Evolutionary conservation across 1,140 invertebrate genomes (phyloP).

Genomic region (Agrilus planipennis): DNA sequence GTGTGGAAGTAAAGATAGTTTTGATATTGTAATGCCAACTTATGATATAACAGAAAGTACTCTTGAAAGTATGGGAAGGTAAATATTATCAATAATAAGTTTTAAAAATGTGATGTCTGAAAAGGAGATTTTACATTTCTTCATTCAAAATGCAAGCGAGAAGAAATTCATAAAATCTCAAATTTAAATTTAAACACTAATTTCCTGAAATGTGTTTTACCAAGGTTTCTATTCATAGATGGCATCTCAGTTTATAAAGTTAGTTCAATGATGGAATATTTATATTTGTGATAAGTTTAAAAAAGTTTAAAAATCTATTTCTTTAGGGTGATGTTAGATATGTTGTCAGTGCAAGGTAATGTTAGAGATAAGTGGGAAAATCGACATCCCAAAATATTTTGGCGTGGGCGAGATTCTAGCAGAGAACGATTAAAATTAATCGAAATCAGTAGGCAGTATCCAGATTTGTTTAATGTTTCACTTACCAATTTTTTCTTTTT

Average conservation of each 20-base stretch:
- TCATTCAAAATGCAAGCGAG: too few species aligned
- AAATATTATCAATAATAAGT: constrained; percentile 14
- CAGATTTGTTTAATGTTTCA: constrained; percentile 79
- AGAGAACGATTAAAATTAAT: constrained; percentile 73
- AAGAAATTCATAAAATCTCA: too few species aligned
- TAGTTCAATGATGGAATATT: too few species aligned
- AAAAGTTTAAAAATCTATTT: constrained; percentile 4
- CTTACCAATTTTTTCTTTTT: constrained; percentile 97
- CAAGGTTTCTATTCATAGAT: too few species aligned
- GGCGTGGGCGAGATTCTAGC: constrained; percentile 84
- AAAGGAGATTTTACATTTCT: too few species aligned
- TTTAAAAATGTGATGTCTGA: too few species aligned
- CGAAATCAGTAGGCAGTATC: constrained; percentile 61
- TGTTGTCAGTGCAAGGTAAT: constrained; percentile 79
- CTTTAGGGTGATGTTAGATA: constrained; percentile 74
- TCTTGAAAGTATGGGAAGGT: constrained; percentile 84
- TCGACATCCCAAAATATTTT: constrained; percentile 71
- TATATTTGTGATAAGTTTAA: too few species aligned
- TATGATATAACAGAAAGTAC: constrained; percentile 91
- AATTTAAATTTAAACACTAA: too few species aligned
- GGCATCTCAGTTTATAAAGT: too few species aligned
- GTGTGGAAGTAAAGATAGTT: constrained; percentile 77
- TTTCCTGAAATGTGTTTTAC: too few species aligned
- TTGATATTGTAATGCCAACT: constrained; percentile 89
- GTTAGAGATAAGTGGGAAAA: constrained; percentile 58